phyloP scores from a whole-genome alignment of 2,797 vertebrate species.

The Molossus molossus region DNA sequence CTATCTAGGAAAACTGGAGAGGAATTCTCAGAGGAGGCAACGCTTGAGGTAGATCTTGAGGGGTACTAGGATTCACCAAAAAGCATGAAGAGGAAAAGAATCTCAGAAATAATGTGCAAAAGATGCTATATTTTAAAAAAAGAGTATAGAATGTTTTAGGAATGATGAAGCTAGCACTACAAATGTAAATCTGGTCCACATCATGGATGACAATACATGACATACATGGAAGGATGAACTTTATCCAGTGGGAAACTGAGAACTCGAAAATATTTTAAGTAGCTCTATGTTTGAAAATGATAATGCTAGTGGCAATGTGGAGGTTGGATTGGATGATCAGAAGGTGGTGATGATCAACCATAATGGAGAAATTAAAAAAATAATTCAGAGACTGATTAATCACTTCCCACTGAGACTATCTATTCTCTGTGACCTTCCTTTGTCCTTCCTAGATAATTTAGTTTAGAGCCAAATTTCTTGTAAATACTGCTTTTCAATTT shows the following conservation, averaged over 20 bases:
- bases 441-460: slow-evolving; percentile 59
- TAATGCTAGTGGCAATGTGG: neutral
- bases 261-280: neutral
- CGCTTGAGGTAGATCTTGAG: neutral
- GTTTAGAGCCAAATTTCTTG: slow-evolving; percentile 71
- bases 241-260: neutral
- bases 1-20: neutral
- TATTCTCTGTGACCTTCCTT: slow-evolving; percentile 68
- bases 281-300: slow-evolving; percentile 59
- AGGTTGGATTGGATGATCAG: slow-evolving; percentile 18
- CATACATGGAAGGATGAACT: neutral
- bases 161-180: neutral
- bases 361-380: slow-evolving; percentile 68
- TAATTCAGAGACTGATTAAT: slow-evolving; percentile 60
- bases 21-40: neutral
- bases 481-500: slow-evolving; percentile 77
- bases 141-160: neutral
- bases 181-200: slow-evolving; percentile 4
- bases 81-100: neutral
- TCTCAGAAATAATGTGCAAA: neutral
- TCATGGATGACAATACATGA: neutral
- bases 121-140: neutral
- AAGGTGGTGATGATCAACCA: slow-evolving; percentile 41
- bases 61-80: neutral
- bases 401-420: neutral